These are phyloP conservation scores for Melolontha melolontha DNA, from an alignment of 2,888 invertebrate genomes.

Conservation along the genomic window DNA sequence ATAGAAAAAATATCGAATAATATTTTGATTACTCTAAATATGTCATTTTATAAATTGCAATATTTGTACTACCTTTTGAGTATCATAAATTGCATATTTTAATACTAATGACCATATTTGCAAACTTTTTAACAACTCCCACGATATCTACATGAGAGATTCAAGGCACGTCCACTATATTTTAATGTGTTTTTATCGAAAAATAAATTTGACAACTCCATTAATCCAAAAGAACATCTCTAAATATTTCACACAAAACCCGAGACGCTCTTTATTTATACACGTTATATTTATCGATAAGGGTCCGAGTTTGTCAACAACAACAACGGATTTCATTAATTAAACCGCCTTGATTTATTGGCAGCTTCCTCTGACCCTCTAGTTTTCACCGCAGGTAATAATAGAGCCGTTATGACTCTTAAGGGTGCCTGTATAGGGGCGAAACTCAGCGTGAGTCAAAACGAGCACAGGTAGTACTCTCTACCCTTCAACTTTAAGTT, in stretches of 20 bases:
- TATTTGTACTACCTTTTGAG: too few relatives aligned
- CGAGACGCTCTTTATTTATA: conserved; percentile 37
- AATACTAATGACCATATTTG: too few relatives aligned
- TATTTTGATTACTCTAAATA: too few relatives aligned
- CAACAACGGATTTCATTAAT: conserved; percentile 49
- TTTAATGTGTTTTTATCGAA: conserved; percentile 36
- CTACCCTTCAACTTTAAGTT: conserved; percentile 39
- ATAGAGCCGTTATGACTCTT: conserved; percentile 34
- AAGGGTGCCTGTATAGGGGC: conserved; percentile 23
- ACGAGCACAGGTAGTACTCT: conserved; percentile 33
- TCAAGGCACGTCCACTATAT: neutral
- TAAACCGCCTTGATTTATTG: conserved; percentile 46
- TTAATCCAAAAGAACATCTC: conserved; percentile 27
- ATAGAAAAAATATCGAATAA: too few relatives aligned
- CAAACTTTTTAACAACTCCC: too few relatives aligned
- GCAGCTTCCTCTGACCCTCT: conserved; percentile 6
- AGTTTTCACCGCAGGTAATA: conserved; percentile 23
- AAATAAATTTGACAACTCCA: conserved; percentile 25
- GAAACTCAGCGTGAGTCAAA: conserved; percentile 23
- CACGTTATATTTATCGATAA: conserved; percentile 46
- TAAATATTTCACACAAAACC: conserved; percentile 21
- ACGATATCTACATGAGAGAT: too few relatives aligned
- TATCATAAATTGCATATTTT: too few relatives aligned
- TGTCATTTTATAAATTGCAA: too few relatives aligned
- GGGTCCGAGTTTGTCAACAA: conserved; percentile 46